Evolutionary conservation across 2,888 invertebrate species (phyloP), one percentile per base, ranked within the genome.

Genomic region (Spialia ferax): DNA sequence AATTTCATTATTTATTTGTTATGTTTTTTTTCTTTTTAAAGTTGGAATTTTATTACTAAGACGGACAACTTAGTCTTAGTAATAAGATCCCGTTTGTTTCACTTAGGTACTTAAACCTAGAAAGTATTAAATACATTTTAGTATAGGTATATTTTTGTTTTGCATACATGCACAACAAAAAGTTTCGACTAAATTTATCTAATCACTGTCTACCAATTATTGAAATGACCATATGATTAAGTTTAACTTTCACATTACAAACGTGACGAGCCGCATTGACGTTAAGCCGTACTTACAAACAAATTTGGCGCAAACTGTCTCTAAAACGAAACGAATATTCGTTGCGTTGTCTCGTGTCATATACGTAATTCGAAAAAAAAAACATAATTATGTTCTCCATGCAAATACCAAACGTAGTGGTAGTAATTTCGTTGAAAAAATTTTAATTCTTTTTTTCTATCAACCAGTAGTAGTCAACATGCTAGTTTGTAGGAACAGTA

Each of bases 321-420:
- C 76, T 83, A 86, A 85, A 81, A 83, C 82, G 80, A 82, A 86
- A 83, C 84, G 77, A 54, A 26, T 13, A n/a, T n/a, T n/a, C n/a
- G n/a, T n/a, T n/a, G n/a, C n/a, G n/a, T n/a, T n/a, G n/a, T 13
- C 0, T n/a, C n/a, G n/a, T 38, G 38, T 42, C 7, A 18, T 1
- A 13, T 13, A 18, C 74, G 77, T 74, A 82, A 91, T 91, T 89
- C 88, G 88, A 86, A 91, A 92, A 88, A 83, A 86, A 91, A 92
- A 88, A 83, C 82, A 89, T 89, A 89, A 85, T 85, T 76, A 80
- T 80, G 80, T 80, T 86, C 82, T 83, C 83, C 79, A 83, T 86
- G 84, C 80, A 85, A 87, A 83, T 79, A 75, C 71, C 71, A 29
- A 2, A 29, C 8, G 10, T 0, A 3, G 3, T 29, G 29, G 10